Conservation (phyloP, 1,140 invertebrate genomes). For the Battus philenor region DNA sequence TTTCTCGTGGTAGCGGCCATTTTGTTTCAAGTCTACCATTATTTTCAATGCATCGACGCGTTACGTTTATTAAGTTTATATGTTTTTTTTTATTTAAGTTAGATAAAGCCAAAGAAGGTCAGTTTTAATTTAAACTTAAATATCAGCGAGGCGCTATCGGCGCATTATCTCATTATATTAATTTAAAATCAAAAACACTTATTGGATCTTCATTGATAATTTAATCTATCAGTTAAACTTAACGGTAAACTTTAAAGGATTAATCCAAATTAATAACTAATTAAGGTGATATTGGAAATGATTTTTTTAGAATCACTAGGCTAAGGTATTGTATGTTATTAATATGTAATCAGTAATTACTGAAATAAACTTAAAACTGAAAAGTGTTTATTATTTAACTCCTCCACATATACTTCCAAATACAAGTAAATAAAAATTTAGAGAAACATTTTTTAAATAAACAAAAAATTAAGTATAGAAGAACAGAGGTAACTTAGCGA, state of each 20-base stretch:
- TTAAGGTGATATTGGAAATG: slow-evolving; percentile 74
- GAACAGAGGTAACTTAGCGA: too few species aligned
- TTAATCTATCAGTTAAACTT: slow-evolving; percentile 50
- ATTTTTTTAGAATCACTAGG: slow-evolving; percentile 74
- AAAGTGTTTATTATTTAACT: slow-evolving; percentile 30
- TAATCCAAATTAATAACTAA: slow-evolving; percentile 68
- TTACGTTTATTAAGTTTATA: slow-evolving; percentile 23
- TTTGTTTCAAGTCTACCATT: slow-evolving; percentile 17
- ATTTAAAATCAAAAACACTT: too few species aligned
- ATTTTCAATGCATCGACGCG: slow-evolving; percentile 29
- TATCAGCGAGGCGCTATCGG: too few species aligned
- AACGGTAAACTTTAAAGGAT: slow-evolving; percentile 66
- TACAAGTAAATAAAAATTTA: too few species aligned
- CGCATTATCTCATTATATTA: too few species aligned
- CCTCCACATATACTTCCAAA: too few species aligned
- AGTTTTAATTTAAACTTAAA: too few species aligned
- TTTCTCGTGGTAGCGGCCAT: slow-evolving; percentile 20
- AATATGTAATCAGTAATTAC: slow-evolving; percentile 74
- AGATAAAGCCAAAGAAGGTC: slow-evolving; percentile 49
- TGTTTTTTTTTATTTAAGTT: too few species aligned
- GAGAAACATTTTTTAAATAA: too few species aligned
- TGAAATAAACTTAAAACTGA: slow-evolving; percentile 69
- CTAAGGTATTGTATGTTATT: slow-evolving; percentile 72
- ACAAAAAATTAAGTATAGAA: too few species aligned
- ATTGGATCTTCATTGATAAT: slow-evolving; percentile 22